Conservation (phyloP, 2,113 vertebrate genomes). For the Boulengeromyrus knoepffleri region DNA sequence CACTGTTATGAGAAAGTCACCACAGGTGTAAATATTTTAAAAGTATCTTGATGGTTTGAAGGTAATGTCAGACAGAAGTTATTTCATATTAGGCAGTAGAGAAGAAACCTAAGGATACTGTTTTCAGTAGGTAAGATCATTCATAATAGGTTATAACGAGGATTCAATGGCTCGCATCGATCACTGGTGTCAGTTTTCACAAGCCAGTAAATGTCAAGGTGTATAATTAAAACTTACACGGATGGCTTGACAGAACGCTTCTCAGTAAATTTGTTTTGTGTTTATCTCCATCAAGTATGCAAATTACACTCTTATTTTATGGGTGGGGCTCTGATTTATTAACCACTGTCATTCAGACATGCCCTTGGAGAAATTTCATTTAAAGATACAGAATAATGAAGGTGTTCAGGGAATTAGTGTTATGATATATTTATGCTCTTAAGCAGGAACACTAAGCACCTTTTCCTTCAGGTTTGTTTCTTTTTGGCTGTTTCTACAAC, state of each 20-base stretch:
- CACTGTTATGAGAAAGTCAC: conserved; percentile 20
- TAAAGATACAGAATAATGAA: neutral
- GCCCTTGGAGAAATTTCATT: neutral
- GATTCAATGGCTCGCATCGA: neutral
- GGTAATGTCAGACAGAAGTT: neutral
- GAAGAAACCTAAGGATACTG: neutral
- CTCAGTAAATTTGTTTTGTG: neutral
- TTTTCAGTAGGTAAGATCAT: neutral
- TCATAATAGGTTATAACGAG: neutral
- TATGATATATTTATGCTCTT: neutral
- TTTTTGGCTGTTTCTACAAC: neutral
- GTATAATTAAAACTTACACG: conserved; percentile 1
- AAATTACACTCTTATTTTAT: conserved; percentile 7
- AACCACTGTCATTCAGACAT: neutral
- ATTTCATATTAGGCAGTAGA: neutral
- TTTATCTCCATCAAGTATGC: neutral
- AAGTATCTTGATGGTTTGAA: neutral
- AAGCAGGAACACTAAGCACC: neutral
- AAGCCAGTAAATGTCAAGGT: neutral
- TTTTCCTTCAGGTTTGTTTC: neutral
- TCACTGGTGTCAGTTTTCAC: neutral
- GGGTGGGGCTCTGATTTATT: neutral
- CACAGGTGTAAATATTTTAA: neutral
- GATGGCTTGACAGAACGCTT: neutral
- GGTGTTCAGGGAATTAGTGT: neutral